phyloP scores from a whole-genome alignment of 2,113 vertebrate species.

The Planiliza haematocheilus region DNA sequence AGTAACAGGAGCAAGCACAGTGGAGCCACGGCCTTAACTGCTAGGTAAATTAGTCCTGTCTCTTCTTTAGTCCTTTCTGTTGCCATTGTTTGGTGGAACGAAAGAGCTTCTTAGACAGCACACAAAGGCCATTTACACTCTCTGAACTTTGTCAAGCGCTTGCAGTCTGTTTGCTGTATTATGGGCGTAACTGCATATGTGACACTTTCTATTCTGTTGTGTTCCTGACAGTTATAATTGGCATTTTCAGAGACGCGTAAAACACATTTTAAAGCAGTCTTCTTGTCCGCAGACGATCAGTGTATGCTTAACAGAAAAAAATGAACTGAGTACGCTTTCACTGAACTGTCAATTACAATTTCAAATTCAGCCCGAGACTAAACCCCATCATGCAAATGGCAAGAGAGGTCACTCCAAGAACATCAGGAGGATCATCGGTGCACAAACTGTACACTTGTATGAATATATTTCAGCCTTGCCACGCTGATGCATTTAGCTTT shows the following conservation, averaged over 20 bases:
- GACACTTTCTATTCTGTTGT: slow-evolving; percentile 26
- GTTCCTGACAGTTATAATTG: not conserved
- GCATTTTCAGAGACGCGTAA: no score
- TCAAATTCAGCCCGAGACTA: slow-evolving; percentile 54
- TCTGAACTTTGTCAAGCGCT: slow-evolving; percentile 36
- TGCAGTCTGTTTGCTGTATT: slow-evolving; percentile 49
- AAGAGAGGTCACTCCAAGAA: slow-evolving; percentile 73
- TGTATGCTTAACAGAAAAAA: slow-evolving; percentile 34
- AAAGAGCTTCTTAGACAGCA: slow-evolving; percentile 30
- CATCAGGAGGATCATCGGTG: slow-evolving; percentile 24
- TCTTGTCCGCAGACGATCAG: not conserved
- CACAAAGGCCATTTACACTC: slow-evolving; percentile 74
- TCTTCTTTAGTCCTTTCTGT: slow-evolving; percentile 41
- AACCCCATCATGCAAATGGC: slow-evolving; percentile 80
- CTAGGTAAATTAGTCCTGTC: slow-evolving; percentile 81
- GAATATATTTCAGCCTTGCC: not conserved
- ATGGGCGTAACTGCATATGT: slow-evolving; percentile 31
- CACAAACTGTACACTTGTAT: slow-evolving; percentile 29
- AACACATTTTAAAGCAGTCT: not conserved
- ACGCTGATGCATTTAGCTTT: not conserved
- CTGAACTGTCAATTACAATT: slow-evolving; percentile 72
- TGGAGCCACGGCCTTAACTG: slow-evolving; percentile 81
- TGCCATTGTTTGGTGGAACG: slow-evolving; percentile 71
- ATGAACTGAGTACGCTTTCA: slow-evolving; percentile 58
- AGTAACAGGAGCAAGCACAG: slow-evolving; percentile 82